These are phyloP conservation scores for Odontomachus brunneus DNA, from an alignment of 1,140 invertebrate genomes.

Conservation along the genomic window DNA sequence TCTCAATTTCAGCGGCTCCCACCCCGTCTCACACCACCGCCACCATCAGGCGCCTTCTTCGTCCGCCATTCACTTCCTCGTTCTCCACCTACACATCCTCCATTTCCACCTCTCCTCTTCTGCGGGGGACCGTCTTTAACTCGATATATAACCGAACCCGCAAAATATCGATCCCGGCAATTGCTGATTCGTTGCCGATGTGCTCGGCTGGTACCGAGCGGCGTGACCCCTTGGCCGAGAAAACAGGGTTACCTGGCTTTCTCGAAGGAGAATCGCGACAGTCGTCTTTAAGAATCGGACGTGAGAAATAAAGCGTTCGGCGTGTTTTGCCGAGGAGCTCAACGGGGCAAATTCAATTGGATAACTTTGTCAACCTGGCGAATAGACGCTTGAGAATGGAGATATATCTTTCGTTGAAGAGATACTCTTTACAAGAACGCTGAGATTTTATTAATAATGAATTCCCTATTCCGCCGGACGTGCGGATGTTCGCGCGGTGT, in stretches of 20 bases:
- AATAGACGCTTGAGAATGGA: neutral
- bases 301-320: constrained; percentile 41
- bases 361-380: constrained; percentile 18
- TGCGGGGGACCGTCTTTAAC: constrained; percentile 59
- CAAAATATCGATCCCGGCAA: constrained; percentile 68
- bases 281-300: constrained; percentile 35
- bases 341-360: constrained; percentile 43
- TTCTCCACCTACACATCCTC: neutral
- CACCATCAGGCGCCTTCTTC: neutral
- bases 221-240: constrained; percentile 38
- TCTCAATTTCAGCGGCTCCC: constrained; percentile 75
- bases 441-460: constrained; percentile 4
- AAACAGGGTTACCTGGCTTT: constrained; percentile 53
- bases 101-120: constrained; percentile 23
- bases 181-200: constrained; percentile 42
- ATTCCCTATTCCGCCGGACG: neutral
- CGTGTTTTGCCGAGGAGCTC: constrained; percentile 26
- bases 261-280: constrained; percentile 34
- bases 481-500: neutral
- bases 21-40: constrained; percentile 13
- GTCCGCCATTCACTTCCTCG: neutral
- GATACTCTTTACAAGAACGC: neutral
- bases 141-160: constrained; percentile 66
- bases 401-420: neutral
- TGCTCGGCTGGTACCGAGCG: constrained; percentile 34